phyloP scores from a whole-genome alignment of 2,888 invertebrate species.

The Allophyes oxyacanthae region DNA sequence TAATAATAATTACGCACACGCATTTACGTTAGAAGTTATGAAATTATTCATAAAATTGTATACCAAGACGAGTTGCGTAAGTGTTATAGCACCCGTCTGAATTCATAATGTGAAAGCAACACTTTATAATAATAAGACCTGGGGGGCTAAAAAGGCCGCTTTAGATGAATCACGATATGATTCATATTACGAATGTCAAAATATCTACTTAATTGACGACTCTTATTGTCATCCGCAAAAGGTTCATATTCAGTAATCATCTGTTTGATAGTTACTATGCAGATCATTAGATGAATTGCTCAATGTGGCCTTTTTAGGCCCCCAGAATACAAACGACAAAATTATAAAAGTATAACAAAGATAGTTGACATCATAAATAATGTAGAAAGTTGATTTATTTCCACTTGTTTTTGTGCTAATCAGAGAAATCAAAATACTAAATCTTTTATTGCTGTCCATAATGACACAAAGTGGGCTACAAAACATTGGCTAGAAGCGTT shows the following conservation, averaged over 20 bases:
- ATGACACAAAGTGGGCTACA: too few relatives aligned
- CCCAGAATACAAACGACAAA: not conserved
- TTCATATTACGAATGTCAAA: too few relatives aligned
- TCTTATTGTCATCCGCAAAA: too few relatives aligned
- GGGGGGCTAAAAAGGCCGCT: too few relatives aligned
- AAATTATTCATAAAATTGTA: conserved; percentile 5
- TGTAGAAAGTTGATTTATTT: not conserved
- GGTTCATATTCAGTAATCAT: too few relatives aligned
- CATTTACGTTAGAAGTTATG: not conserved
- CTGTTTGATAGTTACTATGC: too few relatives aligned
- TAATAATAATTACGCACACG: not conserved
- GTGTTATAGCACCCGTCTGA: not conserved
- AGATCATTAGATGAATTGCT: too few relatives aligned
- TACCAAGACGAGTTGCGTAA: conserved; percentile 1
- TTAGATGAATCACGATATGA: too few relatives aligned
- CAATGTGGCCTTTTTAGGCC: too few relatives aligned
- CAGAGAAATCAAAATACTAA: not conserved
- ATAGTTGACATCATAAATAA: not conserved
- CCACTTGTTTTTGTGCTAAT: not conserved
- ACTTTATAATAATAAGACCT: not conserved
- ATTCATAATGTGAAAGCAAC: conserved; percentile 17
- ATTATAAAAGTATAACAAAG: not conserved
- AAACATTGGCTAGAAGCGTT: too few relatives aligned
- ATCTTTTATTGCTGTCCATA: not conserved
- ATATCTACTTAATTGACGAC: too few relatives aligned